Base-by-base conservation (phyloP, 2,888 invertebrate species). In the Sarcophaga caerulescens region DNA sequence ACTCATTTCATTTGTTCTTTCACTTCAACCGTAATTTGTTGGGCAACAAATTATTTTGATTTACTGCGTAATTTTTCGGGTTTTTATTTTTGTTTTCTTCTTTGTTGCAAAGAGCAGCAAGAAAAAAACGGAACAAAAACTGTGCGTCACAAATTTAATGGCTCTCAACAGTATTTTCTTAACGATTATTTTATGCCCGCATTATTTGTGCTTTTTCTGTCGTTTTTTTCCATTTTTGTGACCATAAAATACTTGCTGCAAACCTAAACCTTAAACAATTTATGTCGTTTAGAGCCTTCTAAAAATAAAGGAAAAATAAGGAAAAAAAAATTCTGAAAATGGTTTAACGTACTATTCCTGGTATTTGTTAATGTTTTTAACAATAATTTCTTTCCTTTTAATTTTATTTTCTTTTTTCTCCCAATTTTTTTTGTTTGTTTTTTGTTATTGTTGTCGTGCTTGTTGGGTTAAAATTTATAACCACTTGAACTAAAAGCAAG, bases 251-350 rank as follows among this genome's bases (percentile, higher is more conserved):
- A 89, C 90, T n/a, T 35, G 35, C 35, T 35, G 35, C 35, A 35
- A 35, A 35, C 35, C 47, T 89, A 90, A 91, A 90, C 90, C 90
- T 90, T 91, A 89, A 89, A 88, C 89, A 90, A 90, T 91, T 91
- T 90, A 90, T 90, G 89, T 89, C 84, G 90, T 70, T 83, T n/a
- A 73, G 65, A 70, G 71, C 70, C 81, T 82, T 79, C 75, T 84
- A 75, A 84, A 52, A 52, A 52, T 52, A 52, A 52, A 5, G 17
- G 4, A 52, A 17, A 52, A 52, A 69, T 47, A 11, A 19, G 63
- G 69, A 57, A 66, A 52, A 57, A 66, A 52, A 81, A 75, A 65
- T n/a, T 6, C 44, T n/a, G 45, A 71, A 47, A 84, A 84, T 81
- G 75, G 66, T 81, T 86, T 78, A 74, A 84, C 84, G 81, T n/a